Evolutionary conservation across 1,140 invertebrate genomes (phyloP).

Genomic region (Stegodyphus dumicola): DNA sequence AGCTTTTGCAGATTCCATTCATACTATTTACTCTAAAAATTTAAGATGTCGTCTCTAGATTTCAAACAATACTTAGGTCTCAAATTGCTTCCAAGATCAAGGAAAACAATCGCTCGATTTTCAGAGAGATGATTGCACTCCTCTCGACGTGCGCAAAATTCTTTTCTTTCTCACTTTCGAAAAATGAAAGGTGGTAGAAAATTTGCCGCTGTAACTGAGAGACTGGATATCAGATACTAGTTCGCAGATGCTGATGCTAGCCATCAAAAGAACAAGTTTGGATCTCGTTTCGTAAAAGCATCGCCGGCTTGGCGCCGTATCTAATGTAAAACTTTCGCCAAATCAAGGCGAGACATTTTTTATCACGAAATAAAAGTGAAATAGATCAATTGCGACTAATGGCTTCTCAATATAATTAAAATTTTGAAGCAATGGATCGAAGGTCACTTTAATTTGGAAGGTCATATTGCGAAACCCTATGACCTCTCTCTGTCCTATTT

Average conservation of each 20-base stretch:
- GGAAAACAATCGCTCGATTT: too few species aligned
- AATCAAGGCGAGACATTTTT: background rate
- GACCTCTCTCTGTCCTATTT: slow-evolving; percentile 47
- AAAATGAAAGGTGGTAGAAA: too few species aligned
- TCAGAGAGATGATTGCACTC: too few species aligned
- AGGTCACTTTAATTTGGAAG: slow-evolving; percentile 17
- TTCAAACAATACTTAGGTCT: too few species aligned
- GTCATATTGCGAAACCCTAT: slow-evolving; percentile 34
- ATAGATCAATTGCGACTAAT: background rate
- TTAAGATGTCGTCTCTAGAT: too few species aligned
- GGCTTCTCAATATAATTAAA: background rate
- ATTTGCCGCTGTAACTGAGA: background rate
- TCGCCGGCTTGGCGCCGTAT: background rate
- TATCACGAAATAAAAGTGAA: background rate
- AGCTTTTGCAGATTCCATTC: too few species aligned
- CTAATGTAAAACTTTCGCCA: background rate
- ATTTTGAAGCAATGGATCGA: background rate
- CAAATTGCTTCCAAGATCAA: too few species aligned
- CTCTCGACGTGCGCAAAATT: too few species aligned
- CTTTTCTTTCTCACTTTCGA: too few species aligned
- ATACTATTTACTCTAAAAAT: too few species aligned
- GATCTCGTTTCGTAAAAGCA: background rate
- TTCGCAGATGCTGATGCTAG: background rate
- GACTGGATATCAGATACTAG: background rate
- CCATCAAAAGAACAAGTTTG: background rate